A percentile compares a stretch with the other conserved stretches of the same genome.
Conservation (phyloP, 2,113 vertebrate species). For the Coregonus clupeaformis region DNA sequence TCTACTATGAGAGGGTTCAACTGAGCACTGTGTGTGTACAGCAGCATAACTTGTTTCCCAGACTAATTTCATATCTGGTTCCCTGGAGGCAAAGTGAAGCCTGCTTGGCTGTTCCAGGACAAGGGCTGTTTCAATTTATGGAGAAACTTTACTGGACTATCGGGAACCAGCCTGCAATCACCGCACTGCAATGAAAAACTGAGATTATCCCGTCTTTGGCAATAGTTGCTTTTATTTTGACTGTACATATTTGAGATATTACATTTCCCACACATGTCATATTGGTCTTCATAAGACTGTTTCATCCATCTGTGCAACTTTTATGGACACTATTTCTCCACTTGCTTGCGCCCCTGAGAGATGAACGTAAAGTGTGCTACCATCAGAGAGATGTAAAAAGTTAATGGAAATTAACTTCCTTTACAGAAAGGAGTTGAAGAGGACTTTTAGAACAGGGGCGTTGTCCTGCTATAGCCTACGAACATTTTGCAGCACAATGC, state of each 20-base stretch:
- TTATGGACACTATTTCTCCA: conserved; percentile 14
- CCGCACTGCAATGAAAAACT: conserved; percentile 19
- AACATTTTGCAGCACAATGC: background rate
- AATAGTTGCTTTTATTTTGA: conserved; percentile 7
- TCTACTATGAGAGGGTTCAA: no score
- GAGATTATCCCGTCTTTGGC: conserved; percentile 1
- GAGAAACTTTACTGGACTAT: conserved; percentile 27
- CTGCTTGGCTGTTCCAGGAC: conserved; percentile 8
- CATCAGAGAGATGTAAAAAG: conserved; percentile 35
- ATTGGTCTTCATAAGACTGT: background rate
- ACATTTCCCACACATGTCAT: background rate
- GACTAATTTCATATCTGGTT: background rate
- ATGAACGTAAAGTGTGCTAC: conserved; percentile 9
- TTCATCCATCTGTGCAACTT: background rate
- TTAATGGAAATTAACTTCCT: conserved; percentile 37
- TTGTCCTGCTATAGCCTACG: background rate
- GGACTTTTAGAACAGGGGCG: background rate
- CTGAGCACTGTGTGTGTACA: background rate
- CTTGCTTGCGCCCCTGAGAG: background rate
- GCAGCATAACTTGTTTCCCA: background rate
- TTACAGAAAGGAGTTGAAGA: background rate
- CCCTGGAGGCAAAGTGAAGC: background rate
- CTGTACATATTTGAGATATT: background rate
- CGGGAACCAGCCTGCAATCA: conserved; percentile 18
- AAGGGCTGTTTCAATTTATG: conserved; percentile 29